Evolutionary conservation across 2,888 invertebrate species (phyloP).

Genomic region (Lacanobia wlatinum): DNA sequence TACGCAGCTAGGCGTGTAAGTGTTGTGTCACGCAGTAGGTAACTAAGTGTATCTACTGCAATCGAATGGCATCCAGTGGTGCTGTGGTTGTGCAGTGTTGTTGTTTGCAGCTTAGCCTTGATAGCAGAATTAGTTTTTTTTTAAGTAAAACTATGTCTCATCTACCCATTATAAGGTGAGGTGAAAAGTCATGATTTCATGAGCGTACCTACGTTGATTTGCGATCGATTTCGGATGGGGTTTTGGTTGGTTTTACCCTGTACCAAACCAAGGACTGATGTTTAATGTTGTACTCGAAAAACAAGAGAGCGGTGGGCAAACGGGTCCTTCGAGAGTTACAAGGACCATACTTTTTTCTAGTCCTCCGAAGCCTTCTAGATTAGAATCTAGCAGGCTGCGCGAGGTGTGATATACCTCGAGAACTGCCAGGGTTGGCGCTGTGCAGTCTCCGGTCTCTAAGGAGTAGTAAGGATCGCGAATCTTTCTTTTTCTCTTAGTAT

Average conservation of each 20-base stretch:
- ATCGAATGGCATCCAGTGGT: conserved; percentile 10
- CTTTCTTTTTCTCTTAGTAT: no score
- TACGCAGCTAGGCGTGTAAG: conserved; percentile 8
- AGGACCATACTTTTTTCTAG: background rate
- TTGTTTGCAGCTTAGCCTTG: background rate
- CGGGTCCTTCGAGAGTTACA: background rate
- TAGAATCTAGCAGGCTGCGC: conserved; percentile 86
- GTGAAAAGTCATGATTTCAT: background rate
- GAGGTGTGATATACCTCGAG: conserved; percentile 85
- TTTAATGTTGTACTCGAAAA: no score
- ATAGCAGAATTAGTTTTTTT: no score
- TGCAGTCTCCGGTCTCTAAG: background rate
- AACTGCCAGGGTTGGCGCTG: conserved; percentile 70
- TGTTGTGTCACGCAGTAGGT: conserved; percentile 18
- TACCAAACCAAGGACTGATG: no score
- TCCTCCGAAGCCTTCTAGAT: conserved; percentile 41
- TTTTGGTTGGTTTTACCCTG: no score
- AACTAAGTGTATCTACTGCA: conserved; percentile 11
- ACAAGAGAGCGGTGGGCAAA: background rate
- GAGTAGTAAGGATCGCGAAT: no score
- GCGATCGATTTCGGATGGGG: no score
- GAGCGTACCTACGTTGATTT: no score
- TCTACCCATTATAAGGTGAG: no score
- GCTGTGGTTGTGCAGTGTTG: conserved; percentile 6
- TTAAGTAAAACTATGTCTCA: no score